A percentile compares a stretch with the other conserved stretches of the same genome.
These are phyloP conservation scores for Embiotoca jacksoni DNA, from an alignment of 2,113 vertebrate species.

Conservation along the genomic window DNA sequence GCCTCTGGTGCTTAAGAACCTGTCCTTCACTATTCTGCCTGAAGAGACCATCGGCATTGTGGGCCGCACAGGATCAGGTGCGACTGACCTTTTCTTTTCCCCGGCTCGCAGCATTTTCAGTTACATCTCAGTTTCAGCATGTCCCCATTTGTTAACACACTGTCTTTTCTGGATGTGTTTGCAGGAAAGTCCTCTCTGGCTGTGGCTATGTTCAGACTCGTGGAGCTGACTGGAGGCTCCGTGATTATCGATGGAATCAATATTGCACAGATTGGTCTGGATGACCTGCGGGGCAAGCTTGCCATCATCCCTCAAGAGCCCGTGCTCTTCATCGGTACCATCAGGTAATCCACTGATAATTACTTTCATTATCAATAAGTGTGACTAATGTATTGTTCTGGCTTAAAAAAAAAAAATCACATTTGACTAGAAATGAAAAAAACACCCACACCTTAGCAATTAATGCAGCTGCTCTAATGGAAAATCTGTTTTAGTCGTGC, in stretches of 20 bases:
- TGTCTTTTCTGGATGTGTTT: slow-evolving; percentile 26
- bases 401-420: background rate
- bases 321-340: slow-evolving; percentile 85
- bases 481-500: slow-evolving; percentile 13
- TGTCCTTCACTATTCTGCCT: slow-evolving; percentile 83
- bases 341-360: slow-evolving; percentile 77
- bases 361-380: slow-evolving; percentile 11
- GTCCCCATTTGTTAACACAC: slow-evolving; percentile 2
- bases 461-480: background rate
- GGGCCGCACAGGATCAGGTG: slow-evolving; percentile 88
- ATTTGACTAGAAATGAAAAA: slow-evolving; percentile 18
- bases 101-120: slow-evolving; percentile 13
- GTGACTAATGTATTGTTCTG: background rate
- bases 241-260: slow-evolving; percentile 84
- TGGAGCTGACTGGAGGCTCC: slow-evolving; percentile 83
- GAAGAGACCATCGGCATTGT: slow-evolving; percentile 87
- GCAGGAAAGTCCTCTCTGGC: slow-evolving; percentile 87
- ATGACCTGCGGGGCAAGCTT: slow-evolving; percentile 86
- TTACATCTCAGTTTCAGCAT: slow-evolving; percentile 4
- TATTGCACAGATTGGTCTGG: slow-evolving; percentile 83
- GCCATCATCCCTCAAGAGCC: slow-evolving; percentile 89
- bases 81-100: slow-evolving; percentile 2
- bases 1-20: slow-evolving; percentile 84
- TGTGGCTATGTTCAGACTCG: slow-evolving; percentile 85
- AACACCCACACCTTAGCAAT: background rate